Percentiles rank a stretch among this genome's conserved stretches.
These are phyloP conservation scores for Hoplodrina blanda DNA, from an alignment of 2,888 invertebrate genomes.

Conservation along the genomic window DNA sequence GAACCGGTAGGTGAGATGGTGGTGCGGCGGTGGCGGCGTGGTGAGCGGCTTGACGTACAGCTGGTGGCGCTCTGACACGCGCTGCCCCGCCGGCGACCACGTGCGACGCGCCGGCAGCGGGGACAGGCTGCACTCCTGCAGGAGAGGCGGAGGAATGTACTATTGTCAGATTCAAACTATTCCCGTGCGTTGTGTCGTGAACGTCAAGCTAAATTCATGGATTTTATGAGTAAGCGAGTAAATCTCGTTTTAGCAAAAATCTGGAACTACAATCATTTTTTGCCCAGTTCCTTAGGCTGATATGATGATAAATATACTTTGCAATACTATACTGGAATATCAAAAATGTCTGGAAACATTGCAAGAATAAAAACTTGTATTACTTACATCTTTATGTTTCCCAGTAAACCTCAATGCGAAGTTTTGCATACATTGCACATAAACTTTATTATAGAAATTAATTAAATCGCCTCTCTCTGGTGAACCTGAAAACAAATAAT, in stretches of 20 bases:
- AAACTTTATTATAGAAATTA: slow-evolving; percentile 97
- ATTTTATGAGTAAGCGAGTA: too few species aligned
- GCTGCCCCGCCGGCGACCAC: slow-evolving; percentile 82
- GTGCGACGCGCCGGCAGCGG: slow-evolving; percentile 94
- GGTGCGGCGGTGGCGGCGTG: slow-evolving; percentile 85
- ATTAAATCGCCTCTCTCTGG: slow-evolving; percentile 96
- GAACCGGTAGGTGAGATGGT: slow-evolving; percentile 94
- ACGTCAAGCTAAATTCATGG: too few species aligned
- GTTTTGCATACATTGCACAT: slow-evolving; percentile 95
- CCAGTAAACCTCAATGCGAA: slow-evolving; percentile 93
- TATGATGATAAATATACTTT: too few species aligned
- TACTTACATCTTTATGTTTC: slow-evolving; percentile 83
- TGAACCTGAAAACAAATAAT: slow-evolving; percentile 74
- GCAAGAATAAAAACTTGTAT: too few species aligned
- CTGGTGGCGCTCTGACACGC: slow-evolving; percentile 90
- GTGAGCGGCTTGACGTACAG: slow-evolving; percentile 88
- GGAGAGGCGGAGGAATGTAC: background rate
- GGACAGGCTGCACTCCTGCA: slow-evolving; percentile 84
- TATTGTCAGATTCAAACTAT: too few species aligned
- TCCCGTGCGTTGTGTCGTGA: too few species aligned
- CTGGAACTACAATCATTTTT: too few species aligned
- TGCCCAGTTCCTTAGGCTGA: too few species aligned
- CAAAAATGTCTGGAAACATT: too few species aligned
- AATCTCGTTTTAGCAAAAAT: too few species aligned
- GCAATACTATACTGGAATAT: too few species aligned